Evolutionary conservation across 2,113 vertebrate species (phyloP), one percentile per base, ranked within the genome.

Genomic region (Paratilapia polleni): DNA sequence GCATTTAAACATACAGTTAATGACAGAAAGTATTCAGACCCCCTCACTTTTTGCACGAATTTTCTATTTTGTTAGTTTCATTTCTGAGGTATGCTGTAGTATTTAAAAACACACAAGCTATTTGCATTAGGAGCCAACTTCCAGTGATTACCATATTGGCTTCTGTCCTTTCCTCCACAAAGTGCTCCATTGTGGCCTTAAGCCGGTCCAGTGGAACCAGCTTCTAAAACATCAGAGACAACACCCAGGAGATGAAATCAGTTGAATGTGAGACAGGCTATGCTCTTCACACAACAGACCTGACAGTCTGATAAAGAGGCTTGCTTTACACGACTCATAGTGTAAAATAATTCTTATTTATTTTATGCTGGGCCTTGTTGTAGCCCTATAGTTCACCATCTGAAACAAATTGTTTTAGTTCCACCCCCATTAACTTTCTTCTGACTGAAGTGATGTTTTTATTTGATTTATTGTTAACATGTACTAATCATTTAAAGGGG

Each of bases 111-210:
- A 73, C 68, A 34, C 26, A n/a, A 36, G 36, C 11, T 15, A 49
- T 49, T 49, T 49, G 15, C 47, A 49, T 49, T 49, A 15, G 15
- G 47, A 31, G 26, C 17, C 68, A 73, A 13, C 26, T 73, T 24
- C 61, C 2, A 2, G 5, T 15, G 56, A 47, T 91, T 96, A 98
- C 97, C 97, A 98, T 96, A 19, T 96, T 97, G 20, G 86, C 95
- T 90, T 97, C 97, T 5, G 96, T 94, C 38, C 85, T 90, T 59
- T 97, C 96, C 87, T 97, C 96, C 66, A 96, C 80, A 80, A 97
- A 95, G 89, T 95, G 94, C 41, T 96, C 94, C 58, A 97, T 91
- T 83, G 88, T 94, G 8, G 92, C 94, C 17, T 36, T 89, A 20
- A 97, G 89, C 41, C 80, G 81, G 0, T 87, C 87, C 11, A 91